phyloP scores from a whole-genome alignment of 2,797 vertebrate species.

The Steatocranus sp. region DNA sequence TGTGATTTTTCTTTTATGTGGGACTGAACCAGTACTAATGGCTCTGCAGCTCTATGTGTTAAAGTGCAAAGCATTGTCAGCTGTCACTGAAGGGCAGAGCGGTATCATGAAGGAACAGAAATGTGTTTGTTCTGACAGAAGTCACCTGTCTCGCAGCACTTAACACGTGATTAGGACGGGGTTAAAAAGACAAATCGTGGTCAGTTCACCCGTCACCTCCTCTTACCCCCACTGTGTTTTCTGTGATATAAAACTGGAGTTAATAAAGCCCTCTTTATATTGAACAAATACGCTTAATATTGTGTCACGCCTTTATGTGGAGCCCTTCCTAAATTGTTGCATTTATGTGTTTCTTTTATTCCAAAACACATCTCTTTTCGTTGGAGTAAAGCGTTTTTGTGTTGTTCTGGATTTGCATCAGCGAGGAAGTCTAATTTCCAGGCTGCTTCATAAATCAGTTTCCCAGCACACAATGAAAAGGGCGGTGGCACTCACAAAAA shows the following conservation, averaged over 20 bases:
- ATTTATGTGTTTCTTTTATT: neutral
- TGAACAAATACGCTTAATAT: neutral
- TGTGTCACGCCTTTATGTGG: neutral
- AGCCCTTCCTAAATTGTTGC: neutral
- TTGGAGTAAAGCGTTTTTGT: neutral
- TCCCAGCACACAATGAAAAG: slow-evolving; percentile 70
- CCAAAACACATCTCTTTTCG: neutral
- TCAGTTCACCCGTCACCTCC: neutral
- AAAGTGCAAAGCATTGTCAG: neutral
- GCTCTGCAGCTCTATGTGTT: neutral
- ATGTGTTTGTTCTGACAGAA: neutral
- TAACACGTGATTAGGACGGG: neutral
- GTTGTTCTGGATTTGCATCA: slow-evolving; percentile 25
- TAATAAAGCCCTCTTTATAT: neutral
- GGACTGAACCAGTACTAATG: neutral
- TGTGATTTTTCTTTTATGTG: neutral
- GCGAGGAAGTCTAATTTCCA: neutral
- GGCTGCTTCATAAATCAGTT: slow-evolving; percentile 54
- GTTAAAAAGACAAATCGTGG: neutral
- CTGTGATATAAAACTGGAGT: neutral
- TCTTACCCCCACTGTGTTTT: neutral
- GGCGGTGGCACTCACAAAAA: slow-evolving; percentile 72
- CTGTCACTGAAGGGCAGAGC: neutral
- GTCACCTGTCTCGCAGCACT: neutral
- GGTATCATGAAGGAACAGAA: neutral